Evolutionary conservation across 1,140 invertebrate genomes (phyloP), one percentile per base, ranked within the genome.

Genomic region (Radopholus similis): DNA sequence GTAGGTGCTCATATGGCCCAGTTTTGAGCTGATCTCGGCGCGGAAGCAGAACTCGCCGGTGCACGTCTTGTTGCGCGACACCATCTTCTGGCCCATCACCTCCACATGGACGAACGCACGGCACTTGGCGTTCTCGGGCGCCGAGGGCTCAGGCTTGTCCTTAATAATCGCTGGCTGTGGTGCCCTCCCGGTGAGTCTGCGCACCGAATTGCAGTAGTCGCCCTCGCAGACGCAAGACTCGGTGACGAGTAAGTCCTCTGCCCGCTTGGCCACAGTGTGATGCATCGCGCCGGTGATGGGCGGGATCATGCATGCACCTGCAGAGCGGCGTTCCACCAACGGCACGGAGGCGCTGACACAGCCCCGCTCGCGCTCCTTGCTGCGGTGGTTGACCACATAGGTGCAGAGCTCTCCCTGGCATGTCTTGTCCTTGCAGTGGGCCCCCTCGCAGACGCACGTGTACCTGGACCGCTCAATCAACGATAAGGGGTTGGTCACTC

Each of bases 221-320:
- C 55, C 66, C 11, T 67, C 78, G 57, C 79, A 81, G 18, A 77
- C 64, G 51, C 79, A 81, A 6, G 72, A 77, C 51, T 81, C 79
- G 18, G 78, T 83, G 1, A 18, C 49, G 1, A 82, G 67, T n/a
- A 81, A 63, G 15, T 82, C 78, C 23, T 77, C 68, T 1, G 78
- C 76, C 6, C 57, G 56, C 55, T 78, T 66, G 1, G 77, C 78
- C 13, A 82, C 59, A 32, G 58, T 65, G 47, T 81, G 80, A 67
- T 81, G 79, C 79, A 81, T 81, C 8, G 80, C 77, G 37, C 79
- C 79, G 56, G 80, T 81, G 15, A 81, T 81, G 13, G 79, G 81
- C n/a, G 79, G 79, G 0, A 76, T 65, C 78, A 83, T 83, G 55
- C 79, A 81, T 0, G 81, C 74, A 2, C 81, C 79, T 32, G 66